These are phyloP conservation scores for Danaus melanippus DNA, from an alignment of 1,140 invertebrate species.

Conservation along the genomic window DNA sequence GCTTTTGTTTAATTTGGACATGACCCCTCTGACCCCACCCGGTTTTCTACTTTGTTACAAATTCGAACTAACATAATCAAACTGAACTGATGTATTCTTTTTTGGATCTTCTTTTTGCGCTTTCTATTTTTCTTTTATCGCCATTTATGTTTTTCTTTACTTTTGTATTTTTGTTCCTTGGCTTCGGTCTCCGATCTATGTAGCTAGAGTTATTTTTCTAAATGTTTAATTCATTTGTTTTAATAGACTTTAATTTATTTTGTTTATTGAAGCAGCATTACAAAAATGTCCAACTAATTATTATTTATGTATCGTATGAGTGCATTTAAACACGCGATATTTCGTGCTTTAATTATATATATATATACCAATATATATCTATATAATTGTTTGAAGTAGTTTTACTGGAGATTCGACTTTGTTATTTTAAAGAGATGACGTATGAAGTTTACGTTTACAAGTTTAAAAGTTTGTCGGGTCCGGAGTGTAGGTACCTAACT, in stretches of 20 bases:
- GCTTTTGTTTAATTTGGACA: conserved; percentile 39
- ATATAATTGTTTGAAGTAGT: too few species aligned
- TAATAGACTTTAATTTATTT: too few species aligned
- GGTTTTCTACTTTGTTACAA: conserved; percentile 21
- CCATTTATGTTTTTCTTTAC: neutral
- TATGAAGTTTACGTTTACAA: conserved; percentile 18
- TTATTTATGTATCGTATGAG: too few species aligned
- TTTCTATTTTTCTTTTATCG: conserved; percentile 2
- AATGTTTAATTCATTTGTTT: too few species aligned
- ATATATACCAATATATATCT: too few species aligned
- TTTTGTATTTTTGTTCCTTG: neutral
- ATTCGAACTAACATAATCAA: conserved; percentile 29
- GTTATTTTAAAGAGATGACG: conserved; percentile 3
- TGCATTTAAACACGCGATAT: too few species aligned
- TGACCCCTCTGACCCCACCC: conserved; percentile 16
- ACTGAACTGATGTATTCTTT: conserved; percentile 18
- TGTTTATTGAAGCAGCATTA: too few species aligned
- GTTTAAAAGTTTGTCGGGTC: conserved; percentile 11
- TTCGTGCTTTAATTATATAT: too few species aligned
- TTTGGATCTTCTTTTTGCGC: conserved; percentile 5
- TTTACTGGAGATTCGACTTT: too few species aligned
- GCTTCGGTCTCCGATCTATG: neutral
- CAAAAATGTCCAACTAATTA: too few species aligned
- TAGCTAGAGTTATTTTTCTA: too few species aligned
- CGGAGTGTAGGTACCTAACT: neutral